A percentile compares a stretch with the other conserved stretches of the same genome.
Conservation (phyloP, 1,140 invertebrate genomes). For the Campodea augens region DNA sequence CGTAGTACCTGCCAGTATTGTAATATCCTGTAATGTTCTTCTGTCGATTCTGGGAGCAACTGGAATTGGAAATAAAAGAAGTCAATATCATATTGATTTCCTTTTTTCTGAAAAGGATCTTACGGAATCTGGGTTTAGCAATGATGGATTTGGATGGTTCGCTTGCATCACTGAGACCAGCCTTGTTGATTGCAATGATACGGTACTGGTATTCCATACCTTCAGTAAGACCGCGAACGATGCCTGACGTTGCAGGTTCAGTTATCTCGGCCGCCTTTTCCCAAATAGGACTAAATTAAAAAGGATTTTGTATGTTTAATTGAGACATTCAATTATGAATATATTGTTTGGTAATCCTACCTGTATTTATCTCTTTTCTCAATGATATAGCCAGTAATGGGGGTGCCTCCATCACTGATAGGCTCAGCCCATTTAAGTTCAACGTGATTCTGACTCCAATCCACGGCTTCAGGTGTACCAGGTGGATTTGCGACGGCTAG, state of each 20-base stretch:
- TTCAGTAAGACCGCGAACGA: slow-evolving; percentile 74
- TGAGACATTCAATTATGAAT: too few species aligned
- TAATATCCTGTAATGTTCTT: slow-evolving; percentile 68
- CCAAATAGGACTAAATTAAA: slow-evolving; percentile 51
- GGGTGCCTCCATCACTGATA: slow-evolving; percentile 68
- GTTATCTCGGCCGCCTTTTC: slow-evolving; percentile 71
- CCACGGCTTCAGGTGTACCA: slow-evolving; percentile 63
- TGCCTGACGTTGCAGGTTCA: slow-evolving; percentile 43
- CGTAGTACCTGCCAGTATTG: slow-evolving; percentile 71
- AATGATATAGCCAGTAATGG: slow-evolving; percentile 84
- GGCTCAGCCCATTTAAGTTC: slow-evolving; percentile 71
- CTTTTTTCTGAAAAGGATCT: slow-evolving; percentile 19
- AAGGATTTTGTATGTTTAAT: slow-evolving; percentile 2
- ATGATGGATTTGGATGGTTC: slow-evolving; percentile 71
- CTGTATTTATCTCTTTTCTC: slow-evolving; percentile 92
- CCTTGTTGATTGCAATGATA: slow-evolving; percentile 89
- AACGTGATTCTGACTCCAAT: slow-evolving; percentile 80
- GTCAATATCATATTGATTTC: slow-evolving; percentile 1
- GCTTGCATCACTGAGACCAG: slow-evolving; percentile 72
- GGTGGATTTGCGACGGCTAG: slow-evolving; percentile 58
- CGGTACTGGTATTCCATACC: slow-evolving; percentile 97
- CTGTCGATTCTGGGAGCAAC: slow-evolving; percentile 91
- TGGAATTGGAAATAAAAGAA: slow-evolving; percentile 20
- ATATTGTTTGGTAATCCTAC: too few species aligned
- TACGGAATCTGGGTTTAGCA: slow-evolving; percentile 73